phyloP scores from a whole-genome alignment of 2,888 invertebrate genomes.

The Agrochola lychnidis region DNA sequence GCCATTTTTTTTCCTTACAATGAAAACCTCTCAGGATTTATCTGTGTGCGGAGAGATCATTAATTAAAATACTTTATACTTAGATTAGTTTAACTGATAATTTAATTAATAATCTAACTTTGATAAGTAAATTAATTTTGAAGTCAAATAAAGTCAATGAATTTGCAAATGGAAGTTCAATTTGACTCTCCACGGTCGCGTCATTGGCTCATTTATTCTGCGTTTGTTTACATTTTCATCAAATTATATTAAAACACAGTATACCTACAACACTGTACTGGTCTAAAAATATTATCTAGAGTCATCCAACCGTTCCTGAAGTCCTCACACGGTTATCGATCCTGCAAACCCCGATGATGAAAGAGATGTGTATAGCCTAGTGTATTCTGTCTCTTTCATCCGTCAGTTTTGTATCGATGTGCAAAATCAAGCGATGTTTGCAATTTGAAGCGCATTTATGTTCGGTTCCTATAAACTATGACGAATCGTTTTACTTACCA shows the following conservation, averaged over 20 bases:
- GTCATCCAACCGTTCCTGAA: conserved; percentile 23
- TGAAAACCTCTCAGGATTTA: no score
- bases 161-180: background rate
- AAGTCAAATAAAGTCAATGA: background rate
- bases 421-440: conserved; percentile 31
- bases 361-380: conserved; percentile 5
- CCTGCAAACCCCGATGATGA: conserved; percentile 28
- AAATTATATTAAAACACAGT: background rate
- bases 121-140: no score
- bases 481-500: no score
- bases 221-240: background rate
- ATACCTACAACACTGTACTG: no score
- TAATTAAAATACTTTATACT: background rate
- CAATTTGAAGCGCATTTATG: conserved; percentile 18
- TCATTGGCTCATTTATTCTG: background rate
- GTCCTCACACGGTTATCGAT: conserved; percentile 23
- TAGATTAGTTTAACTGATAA: background rate
- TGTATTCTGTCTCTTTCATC: conserved; percentile 1
- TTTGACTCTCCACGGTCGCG: fast-evolving
- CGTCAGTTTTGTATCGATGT: conserved; percentile 18
- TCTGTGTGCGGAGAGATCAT: background rate
- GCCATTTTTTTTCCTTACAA: no score
- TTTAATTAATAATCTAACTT: background rate
- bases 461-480: no score
- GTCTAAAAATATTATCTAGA: conserved; percentile 39